Evolutionary conservation across 2,113 vertebrate species (phyloP), one percentile per base, ranked within the genome.

Genomic region (Oncorhynchus keta): DNA sequence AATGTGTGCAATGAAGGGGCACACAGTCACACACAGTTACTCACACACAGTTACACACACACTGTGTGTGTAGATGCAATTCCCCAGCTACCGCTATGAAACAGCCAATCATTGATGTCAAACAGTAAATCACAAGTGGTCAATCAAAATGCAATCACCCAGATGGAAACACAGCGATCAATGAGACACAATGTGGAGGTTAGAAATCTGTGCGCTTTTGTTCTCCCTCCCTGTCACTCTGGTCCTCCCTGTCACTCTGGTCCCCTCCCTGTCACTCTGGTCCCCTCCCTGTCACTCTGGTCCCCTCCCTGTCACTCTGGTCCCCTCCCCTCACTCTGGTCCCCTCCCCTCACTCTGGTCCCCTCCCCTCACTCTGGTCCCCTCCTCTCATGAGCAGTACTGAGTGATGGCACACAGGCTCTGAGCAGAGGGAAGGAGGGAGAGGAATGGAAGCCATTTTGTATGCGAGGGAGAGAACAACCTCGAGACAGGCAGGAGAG

Each of bases 401-500:
- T 85, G 90, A 91, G 83, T 87, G 86, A 91, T 88, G 86, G 88
- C 49, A 74, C 88, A 83, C 83, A 91, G 87, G 78, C 89, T 82
- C 67, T 85, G 88, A 4, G 66, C 76, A 79, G 79, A 81, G 81
- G 76, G 35, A 35, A 8, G 35, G 35, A 35, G 74, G 82, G 82
- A 77, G 77, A 83, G 78, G 81, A 80, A 76, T 84, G 76, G 89
- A 89, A 88, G 91, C 89, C 91, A 92, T 91, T 92, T 90, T 91
- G 86, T 76, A 35, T 91, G 86, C 7, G 35, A 35, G 73, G 35
- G 39, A 35, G 6, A 35, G 35, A 35, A 1, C 35, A 35, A 1
- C 6, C 35, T 7, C 20, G 67, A 4, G 6, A 86, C 81, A 87
- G 76, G 6, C 35, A 6, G 5, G 32, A 6, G 32, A 35, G 32